Evolutionary conservation across 2,888 invertebrate species (phyloP).

Genomic region (Drosophila meridiana): DNA sequence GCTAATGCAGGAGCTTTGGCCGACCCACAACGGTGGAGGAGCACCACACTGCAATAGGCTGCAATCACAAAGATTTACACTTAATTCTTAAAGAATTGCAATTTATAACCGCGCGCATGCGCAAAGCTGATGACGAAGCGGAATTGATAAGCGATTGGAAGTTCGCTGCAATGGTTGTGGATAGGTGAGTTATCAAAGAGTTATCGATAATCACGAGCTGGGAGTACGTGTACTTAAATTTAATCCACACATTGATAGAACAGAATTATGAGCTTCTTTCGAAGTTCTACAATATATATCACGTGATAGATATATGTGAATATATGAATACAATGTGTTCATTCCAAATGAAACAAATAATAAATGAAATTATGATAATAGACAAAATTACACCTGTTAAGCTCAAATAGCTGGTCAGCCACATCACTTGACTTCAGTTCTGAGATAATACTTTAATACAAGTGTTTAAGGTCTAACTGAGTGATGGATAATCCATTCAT

Average conservation of each 20-base stretch:
- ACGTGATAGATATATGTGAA: too few species aligned
- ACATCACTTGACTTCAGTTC: neutral
- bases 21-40: constrained; percentile 92
- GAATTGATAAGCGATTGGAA: constrained; percentile 98
- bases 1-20: constrained; percentile 87
- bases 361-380: too few species aligned
- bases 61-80: constrained; percentile 94
- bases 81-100: constrained; percentile 96
- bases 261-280: neutral
- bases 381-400: neutral
- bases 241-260: neutral
- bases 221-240: neutral
- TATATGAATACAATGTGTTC: neutral
- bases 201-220: neutral
- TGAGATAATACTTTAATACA: neutral
- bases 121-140: constrained; percentile 96
- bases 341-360: neutral
- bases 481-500: neutral
- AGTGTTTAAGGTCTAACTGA: neutral
- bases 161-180: constrained; percentile 99
- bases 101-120: constrained; percentile 97
- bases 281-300: too few species aligned
- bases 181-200: constrained; percentile 87
- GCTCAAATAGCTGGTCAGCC: neutral
- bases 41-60: constrained; percentile 87